phyloP scores from a whole-genome alignment of 23 tunicate genomes.

The Phallusia fumigata region DNA sequence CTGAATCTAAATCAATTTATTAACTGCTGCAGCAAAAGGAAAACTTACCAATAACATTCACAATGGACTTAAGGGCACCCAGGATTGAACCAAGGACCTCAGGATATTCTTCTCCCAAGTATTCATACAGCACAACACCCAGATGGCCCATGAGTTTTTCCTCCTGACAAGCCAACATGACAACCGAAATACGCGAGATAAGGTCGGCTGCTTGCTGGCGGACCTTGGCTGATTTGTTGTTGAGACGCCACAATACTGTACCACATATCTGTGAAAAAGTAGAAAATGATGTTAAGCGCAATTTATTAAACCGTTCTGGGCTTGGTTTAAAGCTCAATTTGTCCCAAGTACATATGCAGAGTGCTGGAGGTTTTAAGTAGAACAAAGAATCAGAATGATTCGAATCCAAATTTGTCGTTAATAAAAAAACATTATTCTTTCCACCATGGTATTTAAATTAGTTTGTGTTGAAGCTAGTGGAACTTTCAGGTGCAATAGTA shows the following conservation, averaged over 20 bases:
- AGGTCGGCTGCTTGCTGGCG: constrained; percentile 99
- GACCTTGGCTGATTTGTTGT: constrained; percentile 99
- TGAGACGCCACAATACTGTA: constrained; percentile 97
- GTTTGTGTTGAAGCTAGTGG: too few species aligned
- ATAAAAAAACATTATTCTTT: too few species aligned
- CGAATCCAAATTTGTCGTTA: too few species aligned
- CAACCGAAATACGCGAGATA: constrained; percentile 91
- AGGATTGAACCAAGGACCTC: constrained; percentile 99
- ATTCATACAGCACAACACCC: constrained; percentile 98
- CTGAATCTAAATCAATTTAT: too few species aligned
- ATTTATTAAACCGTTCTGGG: background rate
- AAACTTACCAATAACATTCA: constrained; percentile 94
- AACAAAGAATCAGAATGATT: too few species aligned
- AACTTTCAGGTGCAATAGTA: too few species aligned
- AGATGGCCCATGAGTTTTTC: constrained; percentile 99
- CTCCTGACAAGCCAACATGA: constrained; percentile 98
- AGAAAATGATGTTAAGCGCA: background rate
- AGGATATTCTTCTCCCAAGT: constrained; percentile 99
- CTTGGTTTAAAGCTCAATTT: background rate
- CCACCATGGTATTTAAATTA: too few species aligned
- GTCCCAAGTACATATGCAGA: too few species aligned
- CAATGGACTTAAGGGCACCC: constrained; percentile 98
- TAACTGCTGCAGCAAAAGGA: background rate
- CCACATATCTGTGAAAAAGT: constrained; percentile 83
- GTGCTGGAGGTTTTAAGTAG: too few species aligned